These are phyloP conservation scores for Liopterus haemorrhoidalis DNA, from an alignment of 2,888 invertebrate genomes.

Conservation along the genomic window DNA sequence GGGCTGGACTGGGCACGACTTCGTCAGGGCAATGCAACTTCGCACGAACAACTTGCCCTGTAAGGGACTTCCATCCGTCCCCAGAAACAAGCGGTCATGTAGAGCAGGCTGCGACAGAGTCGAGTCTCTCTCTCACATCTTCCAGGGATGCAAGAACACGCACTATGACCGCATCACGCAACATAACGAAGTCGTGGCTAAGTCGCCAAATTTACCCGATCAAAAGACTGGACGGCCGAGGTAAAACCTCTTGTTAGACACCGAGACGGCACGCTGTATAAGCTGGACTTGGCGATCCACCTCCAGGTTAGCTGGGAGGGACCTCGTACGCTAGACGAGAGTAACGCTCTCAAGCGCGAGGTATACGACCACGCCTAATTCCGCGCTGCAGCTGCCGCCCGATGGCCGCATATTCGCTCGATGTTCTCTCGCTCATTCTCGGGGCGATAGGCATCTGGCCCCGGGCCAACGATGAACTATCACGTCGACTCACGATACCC, in stretches of 20 bases:
- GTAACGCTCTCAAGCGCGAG: not conserved
- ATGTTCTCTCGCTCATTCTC: not conserved
- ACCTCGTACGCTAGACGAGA: not conserved
- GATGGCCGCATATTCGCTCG: not conserved
- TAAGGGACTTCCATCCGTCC: conserved; percentile 21
- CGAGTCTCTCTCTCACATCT: conserved; percentile 25
- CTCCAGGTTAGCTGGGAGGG: conserved; percentile 4
- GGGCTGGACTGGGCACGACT: conserved; percentile 28
- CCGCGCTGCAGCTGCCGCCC: not conserved
- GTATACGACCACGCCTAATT: conserved; percentile 1
- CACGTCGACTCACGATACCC: not conserved
- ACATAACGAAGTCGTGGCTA: conserved; percentile 21
- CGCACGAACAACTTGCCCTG: conserved; percentile 22
- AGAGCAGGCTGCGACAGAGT: conserved; percentile 17
- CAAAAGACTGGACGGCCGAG: not conserved
- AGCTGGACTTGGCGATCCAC: conserved; percentile 10
- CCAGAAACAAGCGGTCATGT: conserved; percentile 13
- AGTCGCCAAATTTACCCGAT: too few species aligned
- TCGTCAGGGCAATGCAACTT: conserved; percentile 23
- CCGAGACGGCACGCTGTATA: conserved; percentile 2
- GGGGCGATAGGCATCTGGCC: conserved; percentile 5
- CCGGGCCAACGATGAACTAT: not conserved
- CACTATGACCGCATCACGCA: conserved; percentile 26
- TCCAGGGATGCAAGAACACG: conserved; percentile 29
- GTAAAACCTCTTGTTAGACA: conserved; percentile 2